These are phyloP conservation scores for Abscondita cerata DNA, from an alignment of 2,888 invertebrate genomes.

Conservation along the genomic window DNA sequence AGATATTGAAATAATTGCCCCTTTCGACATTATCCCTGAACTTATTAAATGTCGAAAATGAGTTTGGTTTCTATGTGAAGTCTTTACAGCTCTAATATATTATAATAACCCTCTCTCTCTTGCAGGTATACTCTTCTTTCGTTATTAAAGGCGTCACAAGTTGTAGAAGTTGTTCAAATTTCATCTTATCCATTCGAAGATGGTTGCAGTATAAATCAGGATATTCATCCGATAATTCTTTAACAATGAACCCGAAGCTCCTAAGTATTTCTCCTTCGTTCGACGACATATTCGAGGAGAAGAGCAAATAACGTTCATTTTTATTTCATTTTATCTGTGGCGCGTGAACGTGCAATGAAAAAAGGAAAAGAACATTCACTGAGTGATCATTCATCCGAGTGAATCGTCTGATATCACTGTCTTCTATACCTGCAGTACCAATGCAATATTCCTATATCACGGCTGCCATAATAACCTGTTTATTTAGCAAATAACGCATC, in stretches of 20 bases:
- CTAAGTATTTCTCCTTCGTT: neutral
- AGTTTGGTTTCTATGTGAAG: too few species aligned
- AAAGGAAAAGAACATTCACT: neutral
- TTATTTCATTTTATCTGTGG: too few species aligned
- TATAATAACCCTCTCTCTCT: too few species aligned
- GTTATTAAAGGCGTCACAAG: neutral
- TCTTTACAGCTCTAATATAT: too few species aligned
- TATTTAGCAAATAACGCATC: too few species aligned
- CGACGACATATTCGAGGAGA: constrained; percentile 5
- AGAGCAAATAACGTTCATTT: constrained; percentile 1
- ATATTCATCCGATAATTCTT: neutral
- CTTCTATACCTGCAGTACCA: too few species aligned
- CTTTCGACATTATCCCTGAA: too few species aligned
- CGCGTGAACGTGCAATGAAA: neutral
- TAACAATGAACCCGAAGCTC: neutral
- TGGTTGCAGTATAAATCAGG: constrained; percentile 2
- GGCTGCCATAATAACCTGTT: too few species aligned
- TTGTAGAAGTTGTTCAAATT: neutral
- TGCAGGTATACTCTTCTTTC: neutral
- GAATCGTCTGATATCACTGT: too few species aligned
- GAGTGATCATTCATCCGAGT: constrained; percentile 3
- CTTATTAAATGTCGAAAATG: too few species aligned
- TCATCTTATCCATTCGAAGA: neutral
- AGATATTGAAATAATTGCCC: too few species aligned
- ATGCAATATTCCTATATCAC: too few species aligned